phyloP scores from a whole-genome alignment of 2,113 vertebrate genomes.

The Aleadryas rufinucha region DNA sequence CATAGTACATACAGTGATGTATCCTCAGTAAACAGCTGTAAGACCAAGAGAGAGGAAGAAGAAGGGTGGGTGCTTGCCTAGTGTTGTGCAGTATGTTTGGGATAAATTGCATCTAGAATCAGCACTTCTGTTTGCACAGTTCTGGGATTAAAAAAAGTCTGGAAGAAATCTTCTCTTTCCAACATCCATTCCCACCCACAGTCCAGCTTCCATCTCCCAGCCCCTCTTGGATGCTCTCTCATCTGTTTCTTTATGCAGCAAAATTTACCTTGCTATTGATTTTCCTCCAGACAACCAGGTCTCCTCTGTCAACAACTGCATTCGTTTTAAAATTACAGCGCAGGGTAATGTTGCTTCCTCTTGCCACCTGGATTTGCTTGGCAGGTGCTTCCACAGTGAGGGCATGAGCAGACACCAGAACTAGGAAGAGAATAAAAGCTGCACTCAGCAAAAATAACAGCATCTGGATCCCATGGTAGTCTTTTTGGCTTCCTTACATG shows the following conservation, averaged over 20 bases:
- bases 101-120: not conserved
- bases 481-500: not conserved
- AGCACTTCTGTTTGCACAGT: not conserved
- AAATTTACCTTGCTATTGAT: not conserved
- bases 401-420: conserved; percentile 56
- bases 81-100: not conserved
- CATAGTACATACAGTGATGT: not conserved
- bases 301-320: fast-evolving
- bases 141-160: not conserved
- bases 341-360: conserved; percentile 65
- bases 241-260: not conserved
- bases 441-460: not conserved
- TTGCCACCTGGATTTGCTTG: conserved; percentile 54
- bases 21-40: not conserved
- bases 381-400: conserved; percentile 72
- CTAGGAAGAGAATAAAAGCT: conserved; percentile 59
- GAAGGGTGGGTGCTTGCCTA: not conserved
- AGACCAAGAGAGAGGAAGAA: not conserved
- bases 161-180: not conserved
- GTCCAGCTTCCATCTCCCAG: not conserved
- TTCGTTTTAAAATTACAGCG: conserved; percentile 73
- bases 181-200: not conserved
- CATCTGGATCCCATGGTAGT: not conserved
- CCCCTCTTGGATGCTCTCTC: not conserved
- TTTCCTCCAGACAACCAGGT: conserved; percentile 69